Evolutionary conservation across 2,113 vertebrate species (phyloP), one percentile per base, ranked within the genome.

Genomic region (Taurulus bubalis): DNA sequence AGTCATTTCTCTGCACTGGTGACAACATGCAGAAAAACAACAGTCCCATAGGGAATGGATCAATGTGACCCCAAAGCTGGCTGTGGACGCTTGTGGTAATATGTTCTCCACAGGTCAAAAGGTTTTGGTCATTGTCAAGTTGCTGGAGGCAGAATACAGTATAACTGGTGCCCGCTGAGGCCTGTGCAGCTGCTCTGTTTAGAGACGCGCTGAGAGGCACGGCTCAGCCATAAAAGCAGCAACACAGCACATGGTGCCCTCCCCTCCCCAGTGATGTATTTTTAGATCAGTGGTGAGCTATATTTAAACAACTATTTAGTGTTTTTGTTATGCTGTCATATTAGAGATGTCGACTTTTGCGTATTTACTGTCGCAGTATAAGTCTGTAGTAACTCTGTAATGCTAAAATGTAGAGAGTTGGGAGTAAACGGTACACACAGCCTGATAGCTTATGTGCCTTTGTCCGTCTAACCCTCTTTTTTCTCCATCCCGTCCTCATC

Each of bases 281-380:
- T 91, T 86, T 90, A 91, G 88, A 89, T 87, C 84, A 85, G 66
- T 45, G 67, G n/a, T 16, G 30, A 60, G 28, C 90, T 90, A 90
- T 84, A 90, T 91, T 89, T 89, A 86, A 83, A 74, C 72, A 38
- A 71, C 78, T 38, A 28, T 80, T 85, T 85, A 86, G 38, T 86
- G 38, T 86, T 90, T 87, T 77, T 77, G 49, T 71, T 42, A 26
- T 1, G 11, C 79, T 72, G 77, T 82, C 84, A 66, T 67, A 71
- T 71, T 77, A 63, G 82, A 24, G 3, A 14, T 36, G 80, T 71
- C 9, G 49, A 51, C 82, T 75, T 73, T 74, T 73, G 9, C 63
- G 68, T 22, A 30, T 71, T 84, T 51, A 75, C 59, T 78, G 40
- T 32, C 65, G 47, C 62, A 64, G 66, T 18, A 47, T 7, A 47